phyloP scores from a whole-genome alignment of 1,140 invertebrate species.

The Drosophila pandora region DNA sequence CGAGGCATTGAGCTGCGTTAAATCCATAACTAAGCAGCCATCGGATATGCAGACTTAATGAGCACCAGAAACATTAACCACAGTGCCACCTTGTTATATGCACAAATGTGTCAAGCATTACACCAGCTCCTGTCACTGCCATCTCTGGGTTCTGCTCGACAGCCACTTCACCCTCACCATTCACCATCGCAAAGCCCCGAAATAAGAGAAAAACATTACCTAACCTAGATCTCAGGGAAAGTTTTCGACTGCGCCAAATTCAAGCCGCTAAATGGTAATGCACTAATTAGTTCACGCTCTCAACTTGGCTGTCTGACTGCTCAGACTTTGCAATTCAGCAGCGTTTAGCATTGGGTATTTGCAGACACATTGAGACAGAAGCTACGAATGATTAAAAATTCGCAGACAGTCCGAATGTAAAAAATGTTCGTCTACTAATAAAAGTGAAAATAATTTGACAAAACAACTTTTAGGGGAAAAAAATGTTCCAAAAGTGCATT shows the following conservation, averaged over 20 bases:
- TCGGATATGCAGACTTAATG: slow-evolving; percentile 52
- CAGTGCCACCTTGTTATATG: slow-evolving; percentile 38
- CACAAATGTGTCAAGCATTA: slow-evolving; percentile 56
- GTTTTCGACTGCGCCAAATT: slow-evolving; percentile 43
- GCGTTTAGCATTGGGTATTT: slow-evolving; percentile 17
- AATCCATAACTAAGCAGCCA: slow-evolving; percentile 47
- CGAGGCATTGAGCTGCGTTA: slow-evolving; percentile 42
- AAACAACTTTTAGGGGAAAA: slow-evolving; percentile 32
- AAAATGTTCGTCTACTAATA: slow-evolving; percentile 44
- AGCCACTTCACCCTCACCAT: neutral
- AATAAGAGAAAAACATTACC: slow-evolving; percentile 18
- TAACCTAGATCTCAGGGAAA: slow-evolving; percentile 60
- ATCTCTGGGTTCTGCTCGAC: neutral
- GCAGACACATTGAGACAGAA: slow-evolving; percentile 40
- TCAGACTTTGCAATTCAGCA: slow-evolving; percentile 29
- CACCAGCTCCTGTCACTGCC: slow-evolving; percentile 24
- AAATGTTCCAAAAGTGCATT: neutral
- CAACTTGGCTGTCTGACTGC: slow-evolving; percentile 41
- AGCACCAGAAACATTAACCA: slow-evolving; percentile 50
- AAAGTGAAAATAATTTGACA: slow-evolving; percentile 63
- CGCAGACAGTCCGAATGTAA: slow-evolving; percentile 51
- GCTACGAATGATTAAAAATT: slow-evolving; percentile 64
- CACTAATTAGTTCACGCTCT: slow-evolving; percentile 74
- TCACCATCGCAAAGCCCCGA: slow-evolving; percentile 3
- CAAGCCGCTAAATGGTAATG: slow-evolving; percentile 60